phyloP scores from a whole-genome alignment of 2,797 vertebrate species.

The Heteromormyrus szaboi region DNA sequence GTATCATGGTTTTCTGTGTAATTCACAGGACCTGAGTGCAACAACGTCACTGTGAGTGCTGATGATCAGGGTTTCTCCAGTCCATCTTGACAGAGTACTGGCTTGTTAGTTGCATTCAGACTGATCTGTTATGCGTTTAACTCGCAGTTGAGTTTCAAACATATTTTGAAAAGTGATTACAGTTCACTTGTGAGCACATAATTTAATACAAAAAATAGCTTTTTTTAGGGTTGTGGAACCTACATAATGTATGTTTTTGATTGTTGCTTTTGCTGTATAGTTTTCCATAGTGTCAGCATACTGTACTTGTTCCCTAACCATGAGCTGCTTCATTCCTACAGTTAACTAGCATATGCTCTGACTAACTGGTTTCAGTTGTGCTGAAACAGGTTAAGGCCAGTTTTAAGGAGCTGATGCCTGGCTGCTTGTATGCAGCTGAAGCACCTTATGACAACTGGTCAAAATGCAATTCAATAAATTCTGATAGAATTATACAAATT shows the following conservation, averaged over 20 bases:
- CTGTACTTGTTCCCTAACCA: background rate
- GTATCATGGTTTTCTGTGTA: background rate
- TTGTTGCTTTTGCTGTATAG: conserved; percentile 1
- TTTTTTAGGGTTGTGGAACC: background rate
- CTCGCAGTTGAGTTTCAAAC: background rate
- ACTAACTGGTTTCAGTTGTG: conserved; percentile 16
- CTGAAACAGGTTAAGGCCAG: conserved; percentile 12
- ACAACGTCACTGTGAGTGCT: background rate
- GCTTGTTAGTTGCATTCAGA: background rate
- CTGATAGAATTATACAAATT: background rate
- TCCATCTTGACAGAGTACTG: background rate
- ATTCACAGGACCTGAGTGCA: background rate
- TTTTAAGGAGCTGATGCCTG: conserved; percentile 14
- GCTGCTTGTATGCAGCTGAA: background rate
- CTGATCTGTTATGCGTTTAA: background rate
- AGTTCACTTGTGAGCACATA: background rate
- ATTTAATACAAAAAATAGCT: background rate
- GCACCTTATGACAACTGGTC: conserved; percentile 18
- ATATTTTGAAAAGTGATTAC: background rate
- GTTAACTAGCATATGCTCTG: background rate
- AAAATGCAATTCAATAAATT: background rate
- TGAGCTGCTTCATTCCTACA: conserved; percentile 13
- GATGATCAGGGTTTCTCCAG: background rate
- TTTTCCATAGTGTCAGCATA: background rate
- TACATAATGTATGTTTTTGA: background rate